Conservation (phyloP, 2,888 invertebrate genomes). For the Ophion ellenae region DNA sequence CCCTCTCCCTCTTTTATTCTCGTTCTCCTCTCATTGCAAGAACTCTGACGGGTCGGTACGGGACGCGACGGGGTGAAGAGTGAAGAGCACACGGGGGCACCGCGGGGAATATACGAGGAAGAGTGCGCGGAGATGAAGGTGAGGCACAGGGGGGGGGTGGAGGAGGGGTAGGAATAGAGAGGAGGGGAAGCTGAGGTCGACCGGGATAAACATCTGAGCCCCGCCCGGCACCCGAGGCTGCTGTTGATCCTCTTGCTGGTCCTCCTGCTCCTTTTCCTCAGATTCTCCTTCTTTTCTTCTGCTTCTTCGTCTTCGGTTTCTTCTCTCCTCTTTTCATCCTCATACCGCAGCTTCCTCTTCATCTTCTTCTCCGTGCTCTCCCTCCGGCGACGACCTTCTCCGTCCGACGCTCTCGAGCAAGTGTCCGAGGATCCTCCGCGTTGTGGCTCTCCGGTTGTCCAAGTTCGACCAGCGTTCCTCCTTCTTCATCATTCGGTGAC, state of each 20-base stretch:
- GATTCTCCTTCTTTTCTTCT: constrained; percentile 70
- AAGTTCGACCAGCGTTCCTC: constrained; percentile 32
- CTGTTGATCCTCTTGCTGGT: constrained; percentile 75
- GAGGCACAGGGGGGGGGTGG: constrained; percentile 59
- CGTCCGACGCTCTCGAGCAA: constrained; percentile 55
- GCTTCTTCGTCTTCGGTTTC: constrained; percentile 66
- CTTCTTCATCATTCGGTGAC: constrained; percentile 58
- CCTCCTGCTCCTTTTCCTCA: constrained; percentile 74
- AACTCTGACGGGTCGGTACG: constrained; percentile 70
- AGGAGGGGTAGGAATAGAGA: constrained; percentile 56
- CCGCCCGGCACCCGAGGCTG: constrained; percentile 83
- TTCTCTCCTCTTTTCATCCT: constrained; percentile 58
- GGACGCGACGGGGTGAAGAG: constrained; percentile 69
- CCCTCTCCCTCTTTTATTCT: constrained; percentile 34
- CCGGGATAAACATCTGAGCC: constrained; percentile 83
- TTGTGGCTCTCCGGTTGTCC: constrained; percentile 60
- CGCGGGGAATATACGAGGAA: constrained; percentile 66
- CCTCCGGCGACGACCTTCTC: constrained; percentile 59
- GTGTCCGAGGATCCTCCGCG: constrained; percentile 53
- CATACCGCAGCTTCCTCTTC: constrained; percentile 64
- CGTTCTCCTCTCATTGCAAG: constrained; percentile 69
- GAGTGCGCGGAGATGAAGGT: constrained; percentile 65
- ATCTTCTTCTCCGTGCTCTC: constrained; percentile 63
- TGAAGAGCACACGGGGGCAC: constrained; percentile 71
- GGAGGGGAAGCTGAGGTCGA: constrained; percentile 80